Conservation (phyloP, 2,113 vertebrate genomes). For the Microtus richardsoni region DNA sequence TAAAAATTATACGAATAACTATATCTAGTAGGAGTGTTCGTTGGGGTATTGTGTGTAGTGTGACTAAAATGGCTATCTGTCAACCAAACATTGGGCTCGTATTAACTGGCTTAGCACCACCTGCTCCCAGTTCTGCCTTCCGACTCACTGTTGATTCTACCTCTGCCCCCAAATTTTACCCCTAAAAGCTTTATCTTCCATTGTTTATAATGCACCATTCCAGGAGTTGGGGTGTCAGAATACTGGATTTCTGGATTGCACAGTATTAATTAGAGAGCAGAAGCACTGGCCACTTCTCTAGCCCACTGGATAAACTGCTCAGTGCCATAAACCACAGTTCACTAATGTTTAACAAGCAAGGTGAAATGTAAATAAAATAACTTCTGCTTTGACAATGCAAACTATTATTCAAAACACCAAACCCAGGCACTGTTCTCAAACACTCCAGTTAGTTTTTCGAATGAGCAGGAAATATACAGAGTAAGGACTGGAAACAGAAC, state of each 20-base stretch:
- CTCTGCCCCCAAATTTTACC: neutral
- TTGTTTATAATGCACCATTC: conserved; percentile 11
- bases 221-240: neutral
- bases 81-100: neutral
- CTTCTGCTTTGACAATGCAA: conserved; percentile 58
- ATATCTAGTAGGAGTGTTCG: neutral
- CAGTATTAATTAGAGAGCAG: neutral
- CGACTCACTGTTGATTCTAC: neutral
- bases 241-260: neutral
- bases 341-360: conserved; percentile 37
- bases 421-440: conserved; percentile 41
- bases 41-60: neutral
- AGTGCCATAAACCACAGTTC: conserved; percentile 34
- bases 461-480: conserved; percentile 25
- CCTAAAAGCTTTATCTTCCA: neutral
- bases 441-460: conserved; percentile 26
- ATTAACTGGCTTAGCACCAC: neutral
- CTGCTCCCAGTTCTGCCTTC: neutral
- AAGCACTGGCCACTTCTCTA: conserved; percentile 52
- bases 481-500: neutral
- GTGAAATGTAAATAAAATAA: conserved; percentile 51
- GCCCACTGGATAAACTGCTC: conserved; percentile 36
- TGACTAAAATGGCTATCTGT: neutral
- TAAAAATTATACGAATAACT: conserved; percentile 14
- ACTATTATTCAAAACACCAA: conserved; percentile 42